Evolutionary conservation across 2,113 vertebrate species (phyloP).

Genomic region (Falco punctatus): DNA sequence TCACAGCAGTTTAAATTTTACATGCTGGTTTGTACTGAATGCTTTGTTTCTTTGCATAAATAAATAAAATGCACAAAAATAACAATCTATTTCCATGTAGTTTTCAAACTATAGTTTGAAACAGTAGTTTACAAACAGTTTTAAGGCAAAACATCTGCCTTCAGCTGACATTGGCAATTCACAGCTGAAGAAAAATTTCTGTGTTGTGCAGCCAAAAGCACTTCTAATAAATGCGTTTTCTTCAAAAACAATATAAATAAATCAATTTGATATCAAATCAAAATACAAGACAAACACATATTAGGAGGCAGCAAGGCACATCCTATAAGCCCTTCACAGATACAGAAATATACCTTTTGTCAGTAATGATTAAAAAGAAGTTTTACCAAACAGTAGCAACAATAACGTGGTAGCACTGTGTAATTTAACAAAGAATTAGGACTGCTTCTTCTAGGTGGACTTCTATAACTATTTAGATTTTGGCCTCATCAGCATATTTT

Average conservation of each 20-base stretch:
- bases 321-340: background rate
- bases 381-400: conserved; percentile 13
- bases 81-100: background rate
- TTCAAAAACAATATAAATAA: background rate
- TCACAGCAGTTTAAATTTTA: conserved; percentile 16
- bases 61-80: conserved; percentile 20
- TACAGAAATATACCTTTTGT: background rate
- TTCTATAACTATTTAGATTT: conserved; percentile 44
- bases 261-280: background rate
- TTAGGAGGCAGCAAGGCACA: background rate
- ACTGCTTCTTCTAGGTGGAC: background rate
- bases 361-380: background rate
- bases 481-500: conserved; percentile 18
- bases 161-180: conserved; percentile 1
- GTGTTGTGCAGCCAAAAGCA: background rate
- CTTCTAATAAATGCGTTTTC: background rate
- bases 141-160: background rate
- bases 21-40: background rate
- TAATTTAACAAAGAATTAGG: conserved; percentile 42
- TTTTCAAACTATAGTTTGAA: too few relatives aligned
- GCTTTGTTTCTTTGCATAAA: conserved; percentile 45
- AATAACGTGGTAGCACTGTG: background rate
- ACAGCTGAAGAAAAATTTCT: background rate
- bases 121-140: background rate
- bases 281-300: background rate